Evolutionary conservation across 2,797 vertebrate species (phyloP), one percentile per base, ranked within the genome.

Genomic region (Pogoniulus pusillus): DNA sequence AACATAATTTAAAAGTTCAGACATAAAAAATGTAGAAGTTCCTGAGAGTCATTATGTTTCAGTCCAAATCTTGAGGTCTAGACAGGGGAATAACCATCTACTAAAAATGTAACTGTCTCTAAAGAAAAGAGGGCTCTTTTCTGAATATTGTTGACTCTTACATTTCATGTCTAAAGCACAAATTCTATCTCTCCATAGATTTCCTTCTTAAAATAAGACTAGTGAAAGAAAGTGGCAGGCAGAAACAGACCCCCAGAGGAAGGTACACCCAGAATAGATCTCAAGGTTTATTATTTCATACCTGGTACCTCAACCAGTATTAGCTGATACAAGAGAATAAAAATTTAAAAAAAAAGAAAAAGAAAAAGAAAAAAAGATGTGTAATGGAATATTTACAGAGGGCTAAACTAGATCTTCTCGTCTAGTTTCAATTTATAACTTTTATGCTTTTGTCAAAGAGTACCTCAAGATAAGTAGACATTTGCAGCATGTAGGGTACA

Each of bases 111-210:
- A 43, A 29, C 4, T 32, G 2, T 32, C 6, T 5, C 9, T 51
- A 59, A 82, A 72, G 10, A 26, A 66, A 72, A 51, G 3, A 30
- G 22, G 1, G 0, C 1, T 16, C 1, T 47, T 47, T 57, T 41
- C 11, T 22, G 1, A 35, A 41, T 43, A 37, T 70, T 70, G 16
- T 14, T 82, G 9, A 45, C 16, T 30, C 59, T 41, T 34, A 51
- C 71, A 75, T 0, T 3, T 43, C 24, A 71, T 71, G 39, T 69
- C 47, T 45, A 29, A 8, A 81, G 29, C 4, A 23, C 9, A 32
- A 6, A 37, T 59, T 60, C 16, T 3, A 60, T 49, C 19, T 15
- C 4, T 74, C 7, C 10, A 6, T 2, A 30, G 11, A 1, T 59
- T 69, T 87, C 35, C 2, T 41, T 34, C 58, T 55, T 15, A 62